Evolutionary conservation across 2,113 vertebrate genomes (phyloP), one percentile per base, ranked within the genome.

Genomic region (Daubentonia madagascariensis): DNA sequence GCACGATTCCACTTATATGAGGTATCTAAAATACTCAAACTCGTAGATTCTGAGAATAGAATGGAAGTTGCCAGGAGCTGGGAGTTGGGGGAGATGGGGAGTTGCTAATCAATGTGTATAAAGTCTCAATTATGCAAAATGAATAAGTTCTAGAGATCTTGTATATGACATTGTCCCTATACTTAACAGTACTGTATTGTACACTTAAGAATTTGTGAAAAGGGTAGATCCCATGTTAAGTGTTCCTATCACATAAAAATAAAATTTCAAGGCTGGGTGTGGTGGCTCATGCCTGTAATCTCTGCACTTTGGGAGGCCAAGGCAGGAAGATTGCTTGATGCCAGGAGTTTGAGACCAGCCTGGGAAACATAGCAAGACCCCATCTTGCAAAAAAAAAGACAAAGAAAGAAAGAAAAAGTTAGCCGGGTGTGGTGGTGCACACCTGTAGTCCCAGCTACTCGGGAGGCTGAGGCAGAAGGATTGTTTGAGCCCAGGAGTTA

Each of bases 81-180:
- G 45, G 43, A 48, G 43, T 6, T 6, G 3, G 28, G 28, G 43
- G 43, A 6, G 11, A 40, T 13, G 68, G 4, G 11, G 30, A 20
- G 4, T 40, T 23, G 37, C 30, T 61, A 2, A 20, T 43, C 30
- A 3, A 35, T 1, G 28, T 7, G 37, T 18, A 22, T 20, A 12
- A 18, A 11, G 52, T 16, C 67, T 43, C 67, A 73, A 4, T 40
- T 48, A 20, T 7, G 3, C 52, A 6, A 30, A 18, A 57, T 23
- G 37, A 75, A 0, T 25, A 6, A 45, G 40, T 7, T 45, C 70
- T 32, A 12, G 40, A n/a, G 32, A 12, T 18, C 40, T 30, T 37
- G 48, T 35, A 0, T 1, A 6, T 3, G 12, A 13, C 40, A 11
- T 17, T 6, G 20, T 22, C 17, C 8, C 43, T 35, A 1, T 18